A percentile compares a stretch with the other conserved stretches of the same genome.
phyloP scores from a whole-genome alignment of 2,797 vertebrate species.

The Zonotrichia albicollis region DNA sequence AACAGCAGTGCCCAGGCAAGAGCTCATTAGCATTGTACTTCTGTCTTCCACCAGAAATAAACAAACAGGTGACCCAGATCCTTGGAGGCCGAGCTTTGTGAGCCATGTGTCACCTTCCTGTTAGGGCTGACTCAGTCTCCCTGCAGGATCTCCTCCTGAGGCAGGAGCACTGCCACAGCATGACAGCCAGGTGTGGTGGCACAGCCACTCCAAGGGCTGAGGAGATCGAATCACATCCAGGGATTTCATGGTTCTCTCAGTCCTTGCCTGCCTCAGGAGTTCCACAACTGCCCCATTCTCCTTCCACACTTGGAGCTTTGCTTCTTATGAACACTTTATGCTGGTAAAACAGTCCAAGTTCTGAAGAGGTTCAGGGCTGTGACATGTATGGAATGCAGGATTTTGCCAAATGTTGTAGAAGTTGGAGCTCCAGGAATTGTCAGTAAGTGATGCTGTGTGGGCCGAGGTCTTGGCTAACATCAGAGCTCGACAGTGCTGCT shows the following conservation, averaged over 20 bases:
- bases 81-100: neutral
- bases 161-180: rapidly evolving
- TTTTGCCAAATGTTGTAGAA: neutral
- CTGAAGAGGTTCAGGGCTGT: neutral
- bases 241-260: neutral
- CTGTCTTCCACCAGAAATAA: neutral
- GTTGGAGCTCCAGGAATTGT: neutral
- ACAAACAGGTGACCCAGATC: neutral
- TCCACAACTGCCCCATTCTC: neutral
- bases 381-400: neutral
- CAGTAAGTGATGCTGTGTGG: neutral
- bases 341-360: neutral
- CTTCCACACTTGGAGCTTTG: neutral
- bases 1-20: neutral
- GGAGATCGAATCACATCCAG: neutral
- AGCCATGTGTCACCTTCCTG: neutral
- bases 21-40: neutral
- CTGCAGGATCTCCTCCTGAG: neutral
- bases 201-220: rapidly evolving
- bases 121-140: neutral
- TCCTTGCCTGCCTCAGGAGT: neutral
- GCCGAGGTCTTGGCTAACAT: neutral
- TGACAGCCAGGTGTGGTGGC: neutral
- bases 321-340: neutral
- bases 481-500: neutral